Evolutionary conservation across 1,140 invertebrate species (phyloP).

Genomic region (Euura lappo): DNA sequence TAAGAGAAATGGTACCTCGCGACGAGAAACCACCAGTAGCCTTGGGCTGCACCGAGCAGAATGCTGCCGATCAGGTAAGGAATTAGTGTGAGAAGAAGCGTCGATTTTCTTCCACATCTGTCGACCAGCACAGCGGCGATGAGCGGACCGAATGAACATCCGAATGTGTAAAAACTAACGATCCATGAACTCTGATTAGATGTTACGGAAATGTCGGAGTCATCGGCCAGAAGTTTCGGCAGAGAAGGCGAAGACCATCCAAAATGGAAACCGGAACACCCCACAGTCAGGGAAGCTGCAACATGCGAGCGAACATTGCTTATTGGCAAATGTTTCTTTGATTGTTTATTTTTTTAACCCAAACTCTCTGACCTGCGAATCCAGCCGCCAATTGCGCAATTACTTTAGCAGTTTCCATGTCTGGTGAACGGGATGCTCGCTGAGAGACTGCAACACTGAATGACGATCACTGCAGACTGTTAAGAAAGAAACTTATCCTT

Average conservation of each 20-base stretch:
- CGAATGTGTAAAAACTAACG: conserved; percentile 22
- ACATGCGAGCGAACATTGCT: too few species aligned
- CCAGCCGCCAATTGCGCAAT: too few species aligned
- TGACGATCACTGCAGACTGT: too few species aligned
- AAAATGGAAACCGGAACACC: background rate
- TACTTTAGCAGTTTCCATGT: too few species aligned
- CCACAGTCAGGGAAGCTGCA: background rate
- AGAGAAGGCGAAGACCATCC: background rate
- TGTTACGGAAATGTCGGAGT: conserved; percentile 9
- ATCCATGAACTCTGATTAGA: conserved; percentile 3
- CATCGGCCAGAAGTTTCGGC: background rate
- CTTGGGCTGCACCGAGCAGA: conserved; percentile 59
- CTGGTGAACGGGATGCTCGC: too few species aligned
- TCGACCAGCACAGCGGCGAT: conserved; percentile 42
- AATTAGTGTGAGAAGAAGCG: conserved; percentile 63
- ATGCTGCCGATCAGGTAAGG: conserved; percentile 65
- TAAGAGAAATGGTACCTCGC: background rate
- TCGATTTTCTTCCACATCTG: conserved; percentile 68
- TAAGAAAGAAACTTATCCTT: too few species aligned
- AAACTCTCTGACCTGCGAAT: too few species aligned
- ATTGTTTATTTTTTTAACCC: too few species aligned
- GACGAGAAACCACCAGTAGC: background rate
- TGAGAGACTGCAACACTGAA: too few species aligned
- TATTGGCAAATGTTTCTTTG: too few species aligned
- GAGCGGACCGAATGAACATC: conserved; percentile 45